Percentiles rank a stretch among this genome's conserved stretches.
phyloP scores from a whole-genome alignment of 2,113 vertebrate genomes.

The Tinamus guttatus region DNA sequence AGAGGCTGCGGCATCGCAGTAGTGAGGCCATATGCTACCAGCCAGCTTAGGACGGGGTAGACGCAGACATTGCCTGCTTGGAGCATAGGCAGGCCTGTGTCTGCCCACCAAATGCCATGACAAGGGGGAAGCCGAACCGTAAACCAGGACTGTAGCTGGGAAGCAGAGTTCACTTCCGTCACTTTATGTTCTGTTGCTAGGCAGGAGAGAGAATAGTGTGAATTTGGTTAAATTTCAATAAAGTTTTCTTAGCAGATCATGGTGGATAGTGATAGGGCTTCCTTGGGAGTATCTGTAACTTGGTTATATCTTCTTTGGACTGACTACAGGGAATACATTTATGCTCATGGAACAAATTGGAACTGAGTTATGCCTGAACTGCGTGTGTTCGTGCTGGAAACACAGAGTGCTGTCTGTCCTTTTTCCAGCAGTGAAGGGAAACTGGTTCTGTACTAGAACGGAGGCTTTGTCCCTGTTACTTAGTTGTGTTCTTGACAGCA shows the following conservation, averaged over 20 bases:
- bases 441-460: background rate
- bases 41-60: background rate
- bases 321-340: background rate
- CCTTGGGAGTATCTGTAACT: background rate
- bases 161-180: background rate
- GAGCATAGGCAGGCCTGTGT: background rate
- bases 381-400: background rate
- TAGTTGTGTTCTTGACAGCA: background rate
- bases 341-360: background rate
- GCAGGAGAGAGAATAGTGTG: background rate
- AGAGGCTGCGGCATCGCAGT: background rate
- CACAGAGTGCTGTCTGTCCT: rapidly evolving
- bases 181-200: background rate
- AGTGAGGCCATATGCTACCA: background rate
- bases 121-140: background rate
- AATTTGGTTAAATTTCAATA: background rate
- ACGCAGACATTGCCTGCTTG: background rate
- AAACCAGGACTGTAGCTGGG: rapidly evolving
- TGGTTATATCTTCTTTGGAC: background rate
- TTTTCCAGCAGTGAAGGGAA: background rate
- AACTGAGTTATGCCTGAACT: background rate
- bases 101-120: background rate
- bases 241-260: background rate
- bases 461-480: background rate
- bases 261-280: rapidly evolving